These are phyloP conservation scores for Drosophila lini DNA, from an alignment of 1,140 invertebrate species.

Conservation along the genomic window DNA sequence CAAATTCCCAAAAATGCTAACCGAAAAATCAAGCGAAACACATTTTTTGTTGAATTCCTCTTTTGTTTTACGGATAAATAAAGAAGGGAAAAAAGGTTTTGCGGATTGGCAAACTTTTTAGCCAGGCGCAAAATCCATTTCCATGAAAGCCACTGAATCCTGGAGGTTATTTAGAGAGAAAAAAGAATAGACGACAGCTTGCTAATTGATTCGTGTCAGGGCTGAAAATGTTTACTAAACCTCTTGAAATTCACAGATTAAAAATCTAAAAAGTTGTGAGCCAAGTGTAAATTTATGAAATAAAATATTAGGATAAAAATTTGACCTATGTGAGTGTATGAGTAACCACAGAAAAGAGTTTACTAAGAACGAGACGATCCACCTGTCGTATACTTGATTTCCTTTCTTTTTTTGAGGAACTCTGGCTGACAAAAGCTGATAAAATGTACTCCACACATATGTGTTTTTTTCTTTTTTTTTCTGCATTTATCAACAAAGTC, in stretches of 20 bases:
- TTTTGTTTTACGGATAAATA: slow-evolving; percentile 22
- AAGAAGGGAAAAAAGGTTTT: slow-evolving; percentile 8
- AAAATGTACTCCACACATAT: slow-evolving; percentile 1
- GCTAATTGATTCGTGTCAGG: slow-evolving; percentile 35
- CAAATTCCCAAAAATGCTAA: slow-evolving; percentile 33
- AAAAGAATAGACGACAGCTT: background rate
- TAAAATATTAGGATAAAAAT: background rate
- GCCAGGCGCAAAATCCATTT: slow-evolving; percentile 46
- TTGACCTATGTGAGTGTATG: background rate
- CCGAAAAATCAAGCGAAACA: slow-evolving; percentile 37
- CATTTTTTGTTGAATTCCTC: slow-evolving; percentile 24
- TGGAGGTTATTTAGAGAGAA: background rate
- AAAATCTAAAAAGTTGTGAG: background rate
- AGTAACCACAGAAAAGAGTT: background rate
- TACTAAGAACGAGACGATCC: background rate
- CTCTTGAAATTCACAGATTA: background rate
- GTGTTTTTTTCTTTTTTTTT: background rate
- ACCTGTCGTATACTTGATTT: slow-evolving; percentile 19
- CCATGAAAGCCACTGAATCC: slow-evolving; percentile 22
- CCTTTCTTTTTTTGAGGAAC: background rate
- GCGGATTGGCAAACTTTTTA: slow-evolving; percentile 37
- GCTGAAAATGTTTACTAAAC: background rate
- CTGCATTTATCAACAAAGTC: slow-evolving; percentile 4
- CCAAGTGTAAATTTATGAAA: background rate
- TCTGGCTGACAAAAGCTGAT: background rate